Percentiles rank a stretch among this genome's conserved stretches.
Evolutionary conservation across 2,113 vertebrate species (phyloP).

Genomic region (Sinocyclocheilus anophthalmus): DNA sequence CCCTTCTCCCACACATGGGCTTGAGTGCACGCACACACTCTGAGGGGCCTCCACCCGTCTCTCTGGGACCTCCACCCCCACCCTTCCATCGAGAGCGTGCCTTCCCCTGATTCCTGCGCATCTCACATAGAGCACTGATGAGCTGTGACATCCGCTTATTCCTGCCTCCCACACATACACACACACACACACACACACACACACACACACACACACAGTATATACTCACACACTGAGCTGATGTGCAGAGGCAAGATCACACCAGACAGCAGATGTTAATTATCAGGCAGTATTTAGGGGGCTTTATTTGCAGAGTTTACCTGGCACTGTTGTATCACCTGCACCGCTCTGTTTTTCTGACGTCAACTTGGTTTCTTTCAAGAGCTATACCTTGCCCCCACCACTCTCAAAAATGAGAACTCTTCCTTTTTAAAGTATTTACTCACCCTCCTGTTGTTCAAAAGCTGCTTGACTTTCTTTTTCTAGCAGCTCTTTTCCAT

Average conservation of each 20-base stretch:
- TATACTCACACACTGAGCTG: conserved; percentile 27
- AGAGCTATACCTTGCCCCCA: not conserved
- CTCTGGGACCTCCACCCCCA: conserved; percentile 40
- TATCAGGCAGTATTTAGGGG: conserved; percentile 44
- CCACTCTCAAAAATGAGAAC: not conserved
- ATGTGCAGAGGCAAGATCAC: conserved; percentile 47
- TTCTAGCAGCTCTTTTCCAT: not conserved
- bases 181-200: conserved; percentile 28
- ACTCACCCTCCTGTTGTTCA: not conserved
- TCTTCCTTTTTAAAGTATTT: not conserved
- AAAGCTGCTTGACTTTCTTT: not conserved
- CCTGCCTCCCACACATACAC: conserved; percentile 43
- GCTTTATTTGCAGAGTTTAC: conserved; percentile 31
- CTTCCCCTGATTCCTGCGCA: conserved; percentile 37
- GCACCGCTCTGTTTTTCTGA: not conserved
- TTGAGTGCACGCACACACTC: conserved; percentile 7
- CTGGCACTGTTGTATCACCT: conserved; percentile 17
- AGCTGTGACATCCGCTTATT: conserved; percentile 55
- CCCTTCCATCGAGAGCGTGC: conserved; percentile 22
- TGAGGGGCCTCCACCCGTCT: conserved; percentile 32
- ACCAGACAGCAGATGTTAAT: conserved; percentile 55
- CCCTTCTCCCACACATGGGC: conserved; percentile 22
- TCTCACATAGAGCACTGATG: conserved; percentile 49
- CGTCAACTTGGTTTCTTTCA: not conserved
- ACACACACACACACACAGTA: conserved; percentile 18